Percentiles rank a stretch among this genome's conserved stretches.
Evolutionary conservation across 2,888 invertebrate species (phyloP).

Genomic region (Portevinia maculata): DNA sequence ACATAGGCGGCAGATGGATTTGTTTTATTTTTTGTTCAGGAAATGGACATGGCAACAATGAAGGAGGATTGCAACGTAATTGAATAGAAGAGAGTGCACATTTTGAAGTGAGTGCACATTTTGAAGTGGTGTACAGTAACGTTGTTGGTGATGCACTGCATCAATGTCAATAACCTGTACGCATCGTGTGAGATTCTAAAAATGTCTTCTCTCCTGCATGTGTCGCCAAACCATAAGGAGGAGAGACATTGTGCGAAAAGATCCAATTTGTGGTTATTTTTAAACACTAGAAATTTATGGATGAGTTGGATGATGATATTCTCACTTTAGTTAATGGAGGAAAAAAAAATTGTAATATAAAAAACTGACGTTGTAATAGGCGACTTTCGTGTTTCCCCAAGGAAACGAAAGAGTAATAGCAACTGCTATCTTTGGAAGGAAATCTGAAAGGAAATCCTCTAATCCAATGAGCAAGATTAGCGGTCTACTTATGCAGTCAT

Average conservation of each 20-base stretch:
- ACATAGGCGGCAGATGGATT: conserved; percentile 7
- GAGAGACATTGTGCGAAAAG: conserved; percentile 18
- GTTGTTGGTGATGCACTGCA: not conserved
- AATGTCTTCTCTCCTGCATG: conserved; percentile 4
- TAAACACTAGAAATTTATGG: no score
- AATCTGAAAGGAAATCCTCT: no score
- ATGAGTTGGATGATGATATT: no score
- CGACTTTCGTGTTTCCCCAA: no score
- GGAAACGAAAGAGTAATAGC: no score
- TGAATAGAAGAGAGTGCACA: not conserved
- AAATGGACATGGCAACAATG: conserved; percentile 19
- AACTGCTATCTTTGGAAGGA: no score
- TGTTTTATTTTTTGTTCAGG: not conserved
- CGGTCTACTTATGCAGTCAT: no score
- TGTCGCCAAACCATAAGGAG: conserved; percentile 1
- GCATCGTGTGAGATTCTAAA: conserved; percentile 23
- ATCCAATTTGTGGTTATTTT: conserved; percentile 36
- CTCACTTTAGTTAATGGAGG: no score
- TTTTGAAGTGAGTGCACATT: not conserved
- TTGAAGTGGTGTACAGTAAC: not conserved
- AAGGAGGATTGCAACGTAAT: not conserved
- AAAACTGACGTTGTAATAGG: no score
- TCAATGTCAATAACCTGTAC: conserved; percentile 56
- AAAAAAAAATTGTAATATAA: no score
- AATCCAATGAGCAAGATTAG: no score